Conservation (phyloP, 2,888 invertebrate species). For the Xestia c-nigrum region DNA sequence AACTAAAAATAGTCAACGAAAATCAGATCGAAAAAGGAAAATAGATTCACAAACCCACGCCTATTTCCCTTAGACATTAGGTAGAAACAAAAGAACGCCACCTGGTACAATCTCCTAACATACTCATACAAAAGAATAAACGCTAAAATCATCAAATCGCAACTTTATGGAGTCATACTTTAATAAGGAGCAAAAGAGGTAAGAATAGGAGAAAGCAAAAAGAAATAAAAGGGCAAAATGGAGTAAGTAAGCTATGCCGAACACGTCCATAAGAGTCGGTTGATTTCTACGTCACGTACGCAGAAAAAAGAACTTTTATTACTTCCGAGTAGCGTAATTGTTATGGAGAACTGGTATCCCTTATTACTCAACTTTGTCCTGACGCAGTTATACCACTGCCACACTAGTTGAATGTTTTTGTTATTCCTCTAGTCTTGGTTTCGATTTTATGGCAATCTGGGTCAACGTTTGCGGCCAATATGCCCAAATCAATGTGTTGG, state of each 20-base stretch:
- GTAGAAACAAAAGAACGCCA: background rate
- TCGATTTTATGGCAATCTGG: conserved; percentile 22
- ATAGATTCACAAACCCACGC: background rate
- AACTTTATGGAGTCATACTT: conserved; percentile 62
- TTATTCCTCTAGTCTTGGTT: conserved; percentile 51
- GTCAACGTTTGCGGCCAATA: conserved; percentile 5
- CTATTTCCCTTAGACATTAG: background rate
- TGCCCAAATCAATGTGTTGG: background rate
- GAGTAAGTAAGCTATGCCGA: conserved; percentile 78
- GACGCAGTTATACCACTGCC: conserved; percentile 70
- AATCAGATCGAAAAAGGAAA: background rate
- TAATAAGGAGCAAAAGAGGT: conserved; percentile 67
- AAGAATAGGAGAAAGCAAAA: conserved; percentile 66
- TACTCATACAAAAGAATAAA: background rate
- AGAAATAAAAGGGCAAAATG: conserved; percentile 74
- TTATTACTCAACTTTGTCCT: conserved; percentile 85
- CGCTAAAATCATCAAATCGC: conserved; percentile 41
- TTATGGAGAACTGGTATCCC: conserved; percentile 84
- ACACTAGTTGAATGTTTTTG: conserved; percentile 64
- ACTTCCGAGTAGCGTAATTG: conserved; percentile 86
- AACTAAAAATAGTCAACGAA: background rate
- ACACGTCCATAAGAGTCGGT: conserved; percentile 84
- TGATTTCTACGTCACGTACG: conserved; percentile 86
- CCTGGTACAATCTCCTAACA: background rate
- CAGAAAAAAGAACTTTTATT: conserved; percentile 88